Percentiles rank a stretch among this genome's conserved stretches.
Conservation (phyloP, 2,797 vertebrate species). For the Microctenopoma lineatum region DNA sequence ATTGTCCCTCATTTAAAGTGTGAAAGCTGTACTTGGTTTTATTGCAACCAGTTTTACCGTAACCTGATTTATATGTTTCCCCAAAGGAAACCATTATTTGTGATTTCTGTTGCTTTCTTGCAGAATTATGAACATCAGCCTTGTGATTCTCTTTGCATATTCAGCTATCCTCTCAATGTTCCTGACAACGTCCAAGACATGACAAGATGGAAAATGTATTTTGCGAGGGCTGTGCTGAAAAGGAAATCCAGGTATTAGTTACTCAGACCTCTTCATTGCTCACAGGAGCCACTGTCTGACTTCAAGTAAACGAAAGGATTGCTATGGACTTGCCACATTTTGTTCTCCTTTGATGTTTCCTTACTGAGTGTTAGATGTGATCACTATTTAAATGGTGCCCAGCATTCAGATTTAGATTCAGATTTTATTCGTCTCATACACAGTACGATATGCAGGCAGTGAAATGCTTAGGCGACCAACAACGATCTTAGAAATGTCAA, state of each 20-base stretch:
- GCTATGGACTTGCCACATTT: slow-evolving; percentile 47
- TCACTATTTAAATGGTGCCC: slow-evolving; percentile 59
- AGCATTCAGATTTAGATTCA: slow-evolving; percentile 13
- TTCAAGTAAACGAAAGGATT: slow-evolving; percentile 58
- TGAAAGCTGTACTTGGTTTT: slow-evolving; percentile 17
- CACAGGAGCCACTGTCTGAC: slow-evolving; percentile 60
- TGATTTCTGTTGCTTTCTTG: slow-evolving; percentile 4
- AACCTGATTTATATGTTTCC: background rate
- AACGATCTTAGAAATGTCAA: too few relatives aligned
- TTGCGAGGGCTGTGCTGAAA: slow-evolving; percentile 44
- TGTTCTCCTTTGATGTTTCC: slow-evolving; percentile 55
- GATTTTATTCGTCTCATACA: too few relatives aligned
- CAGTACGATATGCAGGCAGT: too few relatives aligned
- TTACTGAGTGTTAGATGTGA: slow-evolving; percentile 49
- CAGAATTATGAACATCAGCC: slow-evolving; percentile 7
- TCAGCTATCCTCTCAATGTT: slow-evolving; percentile 34
- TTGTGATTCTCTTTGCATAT: slow-evolving; percentile 32
- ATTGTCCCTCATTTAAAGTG: background rate
- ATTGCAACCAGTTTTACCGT: background rate
- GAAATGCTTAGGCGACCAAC: too few relatives aligned
- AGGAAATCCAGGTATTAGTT: slow-evolving; percentile 70
- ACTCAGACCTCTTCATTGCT: slow-evolving; percentile 42
- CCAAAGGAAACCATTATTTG: slow-evolving; percentile 15
- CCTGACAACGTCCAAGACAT: slow-evolving; percentile 46
- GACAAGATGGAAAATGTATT: slow-evolving; percentile 73